Evolutionary conservation across 2,888 invertebrate species (phyloP).

Genomic region (Adelognathus sp.): DNA sequence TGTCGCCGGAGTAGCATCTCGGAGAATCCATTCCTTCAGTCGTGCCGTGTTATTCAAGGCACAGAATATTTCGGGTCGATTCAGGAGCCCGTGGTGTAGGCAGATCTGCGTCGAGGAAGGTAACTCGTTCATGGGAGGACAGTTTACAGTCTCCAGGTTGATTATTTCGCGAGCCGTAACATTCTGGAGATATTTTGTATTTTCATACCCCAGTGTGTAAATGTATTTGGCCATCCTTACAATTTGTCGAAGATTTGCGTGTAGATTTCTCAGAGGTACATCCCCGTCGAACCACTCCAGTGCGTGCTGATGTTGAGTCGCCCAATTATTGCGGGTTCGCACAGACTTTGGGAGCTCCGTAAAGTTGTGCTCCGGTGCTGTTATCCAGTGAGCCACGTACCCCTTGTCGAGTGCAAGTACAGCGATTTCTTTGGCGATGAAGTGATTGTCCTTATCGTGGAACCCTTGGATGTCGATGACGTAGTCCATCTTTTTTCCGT

Average conservation of each 20-base stretch:
- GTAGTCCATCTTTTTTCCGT: too few species aligned
- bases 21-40: not conserved
- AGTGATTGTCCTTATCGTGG: not conserved
- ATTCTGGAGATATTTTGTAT: too few species aligned
- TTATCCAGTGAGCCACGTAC: not conserved
- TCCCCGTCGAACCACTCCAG: too few species aligned
- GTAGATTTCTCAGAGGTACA: too few species aligned
- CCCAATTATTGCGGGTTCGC: not conserved
- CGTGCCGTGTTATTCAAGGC: not conserved
- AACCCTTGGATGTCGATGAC: not conserved
- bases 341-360: not conserved
- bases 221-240: too few species aligned
- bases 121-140: not conserved
- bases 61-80: not conserved
- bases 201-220: too few species aligned
- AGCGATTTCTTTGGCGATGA: not conserved
- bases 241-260: too few species aligned
- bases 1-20: too few species aligned
- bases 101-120: not conserved
- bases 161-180: too few species aligned
- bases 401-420: not conserved
- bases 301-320: too few species aligned
- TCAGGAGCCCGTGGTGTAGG: not conserved
- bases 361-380: not conserved
- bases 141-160: too few species aligned